Evolutionary conservation across 2,113 vertebrate genomes (phyloP).

Genomic region (Protobothrops mucrosquamatus): DNA sequence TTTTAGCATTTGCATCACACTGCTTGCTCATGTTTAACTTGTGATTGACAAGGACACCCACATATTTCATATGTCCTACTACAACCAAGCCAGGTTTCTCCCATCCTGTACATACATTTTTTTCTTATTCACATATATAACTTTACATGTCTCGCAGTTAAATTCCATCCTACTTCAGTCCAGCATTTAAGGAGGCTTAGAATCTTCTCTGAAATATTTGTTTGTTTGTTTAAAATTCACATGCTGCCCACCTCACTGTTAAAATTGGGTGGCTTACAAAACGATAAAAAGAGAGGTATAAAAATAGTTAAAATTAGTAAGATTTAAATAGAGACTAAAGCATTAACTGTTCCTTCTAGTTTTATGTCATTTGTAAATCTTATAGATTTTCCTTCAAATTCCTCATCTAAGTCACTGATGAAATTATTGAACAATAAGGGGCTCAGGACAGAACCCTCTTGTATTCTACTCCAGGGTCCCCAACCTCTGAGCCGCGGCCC

Average conservation of each 20-base stretch:
- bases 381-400: not conserved
- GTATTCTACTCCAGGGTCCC: not conserved
- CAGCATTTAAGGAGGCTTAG: not conserved
- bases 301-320: not conserved
- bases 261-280: not conserved
- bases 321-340: not conserved
- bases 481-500: too few relatives aligned
- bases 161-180: not conserved
- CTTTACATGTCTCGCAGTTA: not conserved
- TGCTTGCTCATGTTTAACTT: not conserved
- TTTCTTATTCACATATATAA: not conserved
- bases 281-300: not conserved
- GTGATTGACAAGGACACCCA: not conserved
- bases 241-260: not conserved
- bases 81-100: not conserved
- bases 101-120: not conserved
- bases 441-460: not conserved
- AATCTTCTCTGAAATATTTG: not conserved
- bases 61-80: not conserved
- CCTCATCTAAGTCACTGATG: not conserved
- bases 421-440: not conserved
- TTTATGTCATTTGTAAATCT: not conserved
- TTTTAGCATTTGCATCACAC: not conserved
- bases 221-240: not conserved
- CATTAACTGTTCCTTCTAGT: not conserved